Percentiles rank a stretch among this genome's conserved stretches.
Conservation (phyloP, 2,797 vertebrate species). For the Cuniculus paca region DNA sequence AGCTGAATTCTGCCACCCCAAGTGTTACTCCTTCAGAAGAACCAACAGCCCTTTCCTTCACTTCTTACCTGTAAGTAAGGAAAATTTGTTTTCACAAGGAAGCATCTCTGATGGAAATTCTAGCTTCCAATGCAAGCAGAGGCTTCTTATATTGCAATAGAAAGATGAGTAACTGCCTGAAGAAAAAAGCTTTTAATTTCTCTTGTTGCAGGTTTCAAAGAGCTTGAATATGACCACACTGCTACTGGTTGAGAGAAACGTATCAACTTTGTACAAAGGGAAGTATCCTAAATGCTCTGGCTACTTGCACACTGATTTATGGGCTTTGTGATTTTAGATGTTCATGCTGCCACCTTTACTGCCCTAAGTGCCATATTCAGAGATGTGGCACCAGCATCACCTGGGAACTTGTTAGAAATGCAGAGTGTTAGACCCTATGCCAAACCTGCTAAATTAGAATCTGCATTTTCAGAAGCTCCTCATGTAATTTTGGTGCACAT, state of each 20-base stretch:
- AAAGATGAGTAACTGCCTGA: not conserved
- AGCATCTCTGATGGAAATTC: not conserved
- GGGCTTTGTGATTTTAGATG: not conserved
- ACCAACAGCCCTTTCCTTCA: not conserved
- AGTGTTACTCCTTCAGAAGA: not conserved
- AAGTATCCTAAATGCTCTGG: not conserved
- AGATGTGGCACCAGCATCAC: not conserved
- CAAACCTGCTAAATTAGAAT: not conserved
- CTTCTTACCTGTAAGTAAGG: not conserved
- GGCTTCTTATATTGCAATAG: not conserved
- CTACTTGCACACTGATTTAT: rapidly evolving
- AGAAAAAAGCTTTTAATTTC: not conserved
- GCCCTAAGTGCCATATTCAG: not conserved
- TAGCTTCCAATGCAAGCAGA: not conserved
- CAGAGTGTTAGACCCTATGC: not conserved
- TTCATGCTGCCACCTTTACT: not conserved
- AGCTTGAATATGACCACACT: not conserved
- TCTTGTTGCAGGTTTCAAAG: not conserved
- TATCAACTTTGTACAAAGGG: not conserved
- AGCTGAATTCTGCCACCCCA: not conserved
- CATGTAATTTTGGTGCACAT: not conserved
- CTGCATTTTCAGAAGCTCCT: not conserved
- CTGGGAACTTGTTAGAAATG: not conserved
- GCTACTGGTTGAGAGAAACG: not conserved
- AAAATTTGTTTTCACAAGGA: not conserved